Evolutionary conservation across 1,140 invertebrate species (phyloP).

Genomic region (Drosophila lacertosa): DNA sequence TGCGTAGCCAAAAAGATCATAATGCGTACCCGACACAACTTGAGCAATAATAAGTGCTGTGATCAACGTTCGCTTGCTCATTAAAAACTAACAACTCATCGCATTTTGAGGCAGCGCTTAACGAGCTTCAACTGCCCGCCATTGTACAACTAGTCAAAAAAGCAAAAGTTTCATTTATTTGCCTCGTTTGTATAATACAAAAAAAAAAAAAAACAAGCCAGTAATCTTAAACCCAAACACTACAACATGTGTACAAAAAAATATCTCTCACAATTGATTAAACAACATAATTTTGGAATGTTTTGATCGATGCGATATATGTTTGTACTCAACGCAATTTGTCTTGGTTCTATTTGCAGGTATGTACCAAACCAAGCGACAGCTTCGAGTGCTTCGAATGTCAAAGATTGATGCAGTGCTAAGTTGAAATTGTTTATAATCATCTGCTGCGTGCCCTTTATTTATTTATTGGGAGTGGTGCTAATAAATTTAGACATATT

Average conservation of each 20-base stretch:
- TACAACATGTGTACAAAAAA: constrained; percentile 16
- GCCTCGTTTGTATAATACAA: too few species aligned
- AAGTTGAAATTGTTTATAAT: constrained; percentile 57
- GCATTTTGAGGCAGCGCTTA: constrained; percentile 45
- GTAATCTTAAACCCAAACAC: too few species aligned
- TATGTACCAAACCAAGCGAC: constrained; percentile 42
- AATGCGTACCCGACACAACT: constrained; percentile 51
- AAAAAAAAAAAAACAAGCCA: too few species aligned
- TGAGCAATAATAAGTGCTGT: constrained; percentile 44
- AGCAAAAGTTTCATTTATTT: constrained; percentile 59
- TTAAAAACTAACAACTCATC: constrained; percentile 68
- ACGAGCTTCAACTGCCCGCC: constrained; percentile 53
- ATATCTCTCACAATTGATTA: constrained; percentile 59
- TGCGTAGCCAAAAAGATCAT: constrained; percentile 70
- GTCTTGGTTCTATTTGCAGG: constrained; percentile 57
- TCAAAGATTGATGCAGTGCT: constrained; percentile 61
- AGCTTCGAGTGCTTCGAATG: constrained; percentile 2
- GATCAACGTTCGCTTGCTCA: constrained; percentile 50
- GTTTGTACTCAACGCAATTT: constrained; percentile 63
- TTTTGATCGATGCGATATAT: constrained; percentile 70
- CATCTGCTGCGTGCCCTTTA: not conserved
- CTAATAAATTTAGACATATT: constrained; percentile 2
- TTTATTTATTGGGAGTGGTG: constrained; percentile 21
- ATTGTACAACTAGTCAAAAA: constrained; percentile 31
- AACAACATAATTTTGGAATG: constrained; percentile 62